phyloP scores from a whole-genome alignment of 2,888 invertebrate genomes.

The Drosophila mercatorum region DNA sequence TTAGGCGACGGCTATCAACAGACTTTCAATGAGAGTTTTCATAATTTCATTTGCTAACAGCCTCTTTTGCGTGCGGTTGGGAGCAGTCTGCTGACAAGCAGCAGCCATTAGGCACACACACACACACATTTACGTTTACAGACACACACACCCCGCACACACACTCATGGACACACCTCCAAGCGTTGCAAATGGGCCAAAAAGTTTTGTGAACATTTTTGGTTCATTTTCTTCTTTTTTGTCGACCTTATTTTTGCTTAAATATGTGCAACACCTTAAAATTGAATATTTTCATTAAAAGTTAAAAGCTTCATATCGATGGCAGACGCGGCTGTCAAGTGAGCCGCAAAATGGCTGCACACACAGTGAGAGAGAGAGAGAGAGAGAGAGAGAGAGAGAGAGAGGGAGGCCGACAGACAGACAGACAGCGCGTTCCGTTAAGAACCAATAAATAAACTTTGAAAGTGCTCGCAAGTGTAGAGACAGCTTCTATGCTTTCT shows the following conservation, averaged over 20 bases:
- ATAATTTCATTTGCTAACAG: slow-evolving; percentile 10
- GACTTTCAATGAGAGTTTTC: not conserved
- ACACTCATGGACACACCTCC: slow-evolving; percentile 3
- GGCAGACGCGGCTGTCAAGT: slow-evolving; percentile 42
- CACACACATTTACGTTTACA: not conserved
- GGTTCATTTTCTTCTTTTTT: not conserved
- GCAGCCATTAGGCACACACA: slow-evolving; percentile 20
- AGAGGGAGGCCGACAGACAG: slow-evolving; percentile 2
- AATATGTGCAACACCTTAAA: slow-evolving; percentile 75
- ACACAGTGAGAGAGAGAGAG: not conserved
- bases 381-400: not conserved
- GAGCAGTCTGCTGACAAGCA: not conserved
- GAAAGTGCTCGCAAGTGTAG: slow-evolving; percentile 58
- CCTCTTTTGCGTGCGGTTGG: not conserved
- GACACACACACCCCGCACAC: not conserved
- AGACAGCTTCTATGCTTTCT: slow-evolving; percentile 9
- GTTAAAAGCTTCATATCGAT: slow-evolving; percentile 65
- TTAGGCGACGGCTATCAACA: not conserved
- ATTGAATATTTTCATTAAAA: slow-evolving; percentile 81
- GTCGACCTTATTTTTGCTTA: slow-evolving; percentile 41
- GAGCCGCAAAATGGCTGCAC: slow-evolving; percentile 41
- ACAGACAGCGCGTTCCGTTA: slow-evolving; percentile 11
- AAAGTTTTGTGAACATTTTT: slow-evolving; percentile 32
- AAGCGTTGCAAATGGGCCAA: slow-evolving; percentile 18
- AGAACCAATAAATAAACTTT: slow-evolving; percentile 76